Evolutionary conservation across 1,140 invertebrate species (phyloP).

Genomic region (Pachypeltis micranthus): DNA sequence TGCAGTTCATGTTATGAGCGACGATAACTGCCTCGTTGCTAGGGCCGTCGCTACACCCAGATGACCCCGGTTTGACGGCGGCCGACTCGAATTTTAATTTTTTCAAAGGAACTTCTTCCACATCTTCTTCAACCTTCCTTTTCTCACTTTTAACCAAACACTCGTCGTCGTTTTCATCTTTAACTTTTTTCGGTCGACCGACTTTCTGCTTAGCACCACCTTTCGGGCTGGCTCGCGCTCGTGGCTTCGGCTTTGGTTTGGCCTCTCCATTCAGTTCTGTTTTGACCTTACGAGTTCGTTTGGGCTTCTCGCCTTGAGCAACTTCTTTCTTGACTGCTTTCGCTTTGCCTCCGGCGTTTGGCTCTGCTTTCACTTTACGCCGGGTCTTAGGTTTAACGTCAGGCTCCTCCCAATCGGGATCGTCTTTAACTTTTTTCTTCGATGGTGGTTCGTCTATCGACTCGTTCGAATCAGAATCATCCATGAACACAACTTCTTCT

Average conservation of each 20-base stretch:
- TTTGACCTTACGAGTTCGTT: background rate
- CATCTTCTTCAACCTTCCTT: background rate
- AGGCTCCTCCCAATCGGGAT: background rate
- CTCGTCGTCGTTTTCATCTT: background rate
- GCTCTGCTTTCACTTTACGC: background rate
- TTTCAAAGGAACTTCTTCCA: background rate
- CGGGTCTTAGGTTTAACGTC: background rate
- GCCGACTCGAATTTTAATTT: background rate
- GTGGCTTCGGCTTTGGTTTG: background rate
- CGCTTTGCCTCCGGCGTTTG: too few species aligned
- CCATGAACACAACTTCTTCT: background rate
- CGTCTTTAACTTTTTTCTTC: background rate
- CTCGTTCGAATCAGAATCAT: background rate
- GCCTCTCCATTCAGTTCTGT: background rate
- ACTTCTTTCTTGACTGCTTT: too few species aligned
- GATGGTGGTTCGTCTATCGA: background rate
- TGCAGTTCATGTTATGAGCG: background rate
- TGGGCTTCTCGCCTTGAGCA: background rate
- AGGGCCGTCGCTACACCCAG: background rate
- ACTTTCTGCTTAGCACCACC: background rate
- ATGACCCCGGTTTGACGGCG: background rate
- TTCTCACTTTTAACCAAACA: background rate
- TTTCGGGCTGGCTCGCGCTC: background rate
- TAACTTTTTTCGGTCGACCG: background rate
- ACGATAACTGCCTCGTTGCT: background rate